Percentiles rank a stretch among this genome's conserved stretches.
These are phyloP conservation scores for Pangasianodon gigas DNA, from an alignment of 2,113 vertebrate genomes.

Conservation along the genomic window DNA sequence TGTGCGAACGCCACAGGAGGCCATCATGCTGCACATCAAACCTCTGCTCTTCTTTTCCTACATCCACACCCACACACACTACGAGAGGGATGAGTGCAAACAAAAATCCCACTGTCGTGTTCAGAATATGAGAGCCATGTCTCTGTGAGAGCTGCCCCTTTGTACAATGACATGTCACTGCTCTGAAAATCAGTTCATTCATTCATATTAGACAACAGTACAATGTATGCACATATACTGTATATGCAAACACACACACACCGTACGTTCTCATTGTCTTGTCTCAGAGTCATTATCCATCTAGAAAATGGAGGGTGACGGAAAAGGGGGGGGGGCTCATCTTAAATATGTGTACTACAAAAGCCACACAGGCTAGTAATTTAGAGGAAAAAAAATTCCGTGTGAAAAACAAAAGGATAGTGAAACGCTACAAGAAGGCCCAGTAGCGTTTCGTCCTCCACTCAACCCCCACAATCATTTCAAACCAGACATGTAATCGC, in stretches of 20 bases:
- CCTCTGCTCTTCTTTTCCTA: conserved; percentile 31
- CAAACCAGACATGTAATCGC: conserved; percentile 46
- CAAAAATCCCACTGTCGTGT: neutral
- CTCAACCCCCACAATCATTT: conserved; percentile 28
- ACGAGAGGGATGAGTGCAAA: conserved; percentile 11
- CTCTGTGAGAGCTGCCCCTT: neutral
- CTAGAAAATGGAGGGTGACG: neutral
- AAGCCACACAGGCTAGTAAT: neutral
- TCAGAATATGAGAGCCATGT: neutral
- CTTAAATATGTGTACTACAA: neutral
- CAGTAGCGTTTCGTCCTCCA: neutral
- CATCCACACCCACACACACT: neutral
- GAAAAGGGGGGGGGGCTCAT: neutral
- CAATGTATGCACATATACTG: neutral
- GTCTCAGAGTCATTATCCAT: neutral
- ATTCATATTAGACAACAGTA: neutral
- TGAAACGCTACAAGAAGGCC: neutral
- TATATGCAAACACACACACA: neutral
- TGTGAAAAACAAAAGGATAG: conserved; percentile 1
- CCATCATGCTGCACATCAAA: conserved; percentile 39
- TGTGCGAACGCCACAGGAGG: conserved; percentile 35
- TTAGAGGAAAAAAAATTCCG: neutral
- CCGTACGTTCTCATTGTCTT: neutral
- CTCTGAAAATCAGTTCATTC: neutral
- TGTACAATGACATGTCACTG: neutral